Conservation (phyloP, 2,888 invertebrate species). For the Dryadula phaetusa region DNA sequence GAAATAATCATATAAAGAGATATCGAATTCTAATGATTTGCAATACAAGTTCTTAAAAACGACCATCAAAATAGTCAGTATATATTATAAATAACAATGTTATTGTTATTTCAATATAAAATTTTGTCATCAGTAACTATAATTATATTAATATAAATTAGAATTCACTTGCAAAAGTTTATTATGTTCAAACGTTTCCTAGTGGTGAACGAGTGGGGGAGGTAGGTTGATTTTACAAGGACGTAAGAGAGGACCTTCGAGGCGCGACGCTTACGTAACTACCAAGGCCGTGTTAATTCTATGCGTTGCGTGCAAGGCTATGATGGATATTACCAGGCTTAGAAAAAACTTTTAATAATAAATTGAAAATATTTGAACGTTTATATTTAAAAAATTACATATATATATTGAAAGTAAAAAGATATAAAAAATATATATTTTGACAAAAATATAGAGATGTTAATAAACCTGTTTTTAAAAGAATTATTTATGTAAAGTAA, state of each 20-base stretch:
- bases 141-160: neutral
- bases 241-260: conserved; percentile 63
- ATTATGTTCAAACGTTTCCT: neutral
- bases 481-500: neutral
- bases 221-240: conserved; percentile 47
- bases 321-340: neutral
- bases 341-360: neutral
- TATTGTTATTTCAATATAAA: too few species aligned
- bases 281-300: conserved; percentile 57
- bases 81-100: neutral
- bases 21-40: neutral
- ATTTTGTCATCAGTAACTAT: too few species aligned
- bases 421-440: conserved; percentile 8
- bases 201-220: conserved; percentile 28
- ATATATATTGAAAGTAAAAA: neutral
- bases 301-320: conserved; percentile 43
- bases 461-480: conserved; percentile 8
- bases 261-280: conserved; percentile 72
- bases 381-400: neutral
- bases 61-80: neutral
- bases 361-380: neutral
- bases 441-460: neutral
- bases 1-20: conserved; percentile 9
- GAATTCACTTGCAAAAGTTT: neutral
- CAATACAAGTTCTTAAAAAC: neutral